Evolutionary conservation across 1,140 invertebrate species (phyloP).

Genomic region (Drosophila melanica): DNA sequence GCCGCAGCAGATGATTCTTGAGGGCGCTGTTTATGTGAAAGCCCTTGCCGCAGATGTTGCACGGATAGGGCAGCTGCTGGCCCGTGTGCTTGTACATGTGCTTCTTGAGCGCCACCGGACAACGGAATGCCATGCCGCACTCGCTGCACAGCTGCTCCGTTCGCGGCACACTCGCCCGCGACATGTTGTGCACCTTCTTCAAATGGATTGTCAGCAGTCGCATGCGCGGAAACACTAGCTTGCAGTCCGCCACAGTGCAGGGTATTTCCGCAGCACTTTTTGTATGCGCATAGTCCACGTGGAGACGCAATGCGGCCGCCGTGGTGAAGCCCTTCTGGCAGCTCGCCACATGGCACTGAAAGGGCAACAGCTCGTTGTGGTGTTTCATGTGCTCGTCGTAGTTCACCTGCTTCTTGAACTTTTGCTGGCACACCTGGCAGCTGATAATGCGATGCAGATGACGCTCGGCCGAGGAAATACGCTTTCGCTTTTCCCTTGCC

Average conservation of each 20-base stretch:
- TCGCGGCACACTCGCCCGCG: constrained; percentile 43
- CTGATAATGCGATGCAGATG: constrained; percentile 44
- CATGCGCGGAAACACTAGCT: constrained; percentile 62
- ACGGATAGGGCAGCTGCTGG: constrained; percentile 85
- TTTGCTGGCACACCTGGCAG: constrained; percentile 74
- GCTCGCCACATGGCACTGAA: constrained; percentile 59
- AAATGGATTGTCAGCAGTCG: constrained; percentile 76
- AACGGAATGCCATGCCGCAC: constrained; percentile 72
- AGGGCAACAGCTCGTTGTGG: constrained; percentile 74
- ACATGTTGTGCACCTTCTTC: constrained; percentile 76
- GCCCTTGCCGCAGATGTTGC: constrained; percentile 85
- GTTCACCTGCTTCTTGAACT: constrained; percentile 67
- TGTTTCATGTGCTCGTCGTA: constrained; percentile 80
- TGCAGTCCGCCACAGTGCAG: constrained; percentile 66
- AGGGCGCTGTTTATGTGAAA: constrained; percentile 76
- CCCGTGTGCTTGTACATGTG: constrained; percentile 86
- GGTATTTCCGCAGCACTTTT: constrained; percentile 58
- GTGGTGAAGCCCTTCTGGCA: constrained; percentile 78
- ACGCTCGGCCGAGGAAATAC: constrained; percentile 20
- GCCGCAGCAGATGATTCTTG: constrained; percentile 77
- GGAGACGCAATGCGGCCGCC: constrained; percentile 67
- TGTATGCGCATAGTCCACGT: constrained; percentile 73
- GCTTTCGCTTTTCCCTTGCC: constrained; percentile 19
- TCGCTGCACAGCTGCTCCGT: constrained; percentile 63
- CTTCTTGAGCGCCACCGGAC: constrained; percentile 78